Evolutionary conservation across 64 coral and sea anemone species (phyloP), one percentile per base, ranked within the genome.

Genomic region (Hydrozoanthus tunicans): DNA sequence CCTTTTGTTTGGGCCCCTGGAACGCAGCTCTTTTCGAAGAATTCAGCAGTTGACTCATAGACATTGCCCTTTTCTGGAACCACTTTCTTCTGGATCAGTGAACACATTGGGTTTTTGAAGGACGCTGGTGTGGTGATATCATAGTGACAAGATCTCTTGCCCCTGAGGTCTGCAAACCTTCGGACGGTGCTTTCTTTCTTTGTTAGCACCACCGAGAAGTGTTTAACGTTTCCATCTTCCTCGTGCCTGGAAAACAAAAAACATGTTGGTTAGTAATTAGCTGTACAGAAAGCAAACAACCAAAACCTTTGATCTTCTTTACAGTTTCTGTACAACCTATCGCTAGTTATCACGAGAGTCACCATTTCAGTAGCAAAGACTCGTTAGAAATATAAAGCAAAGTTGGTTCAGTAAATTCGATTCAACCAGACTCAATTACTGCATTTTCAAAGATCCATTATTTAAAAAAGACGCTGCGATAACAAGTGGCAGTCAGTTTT

Each of bases 61-160:
- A 94, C 5, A 58, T 94, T 94, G 43, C 93, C 93, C 1, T 76
- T 77, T 0, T 8, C 25, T 7, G 71, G 71, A 3, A 94, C 66
- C 14, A 91, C 51, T 3, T 14, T 58, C 14, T 84, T 59, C 4
- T 90, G 0, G 60, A 94, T 94, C 4, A 94, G 89, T 4, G 93
- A 94, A 53, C 93, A 94, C 53, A 94, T 78, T 3, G 93, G 93
- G 51, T 89, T 65, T 9, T 94, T 94, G 80, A 94, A 94, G 15
- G 77, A 57, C 24, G 92, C 92, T 26, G 55, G 74, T 6, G 62
- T 84, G 59, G 89, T 58, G 9, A 94, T 62, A 7, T 90, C 93
- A 17, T 73, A 69, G 26, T 94, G 93, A n/a, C 93, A 94, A 0
- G 93, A 94, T 85, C 53, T 85, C 24, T 61, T 68, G 60, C 59